These are phyloP conservation scores for Setipinna tenuifilis DNA, from an alignment of 2,797 vertebrate species.

Conservation along the genomic window DNA sequence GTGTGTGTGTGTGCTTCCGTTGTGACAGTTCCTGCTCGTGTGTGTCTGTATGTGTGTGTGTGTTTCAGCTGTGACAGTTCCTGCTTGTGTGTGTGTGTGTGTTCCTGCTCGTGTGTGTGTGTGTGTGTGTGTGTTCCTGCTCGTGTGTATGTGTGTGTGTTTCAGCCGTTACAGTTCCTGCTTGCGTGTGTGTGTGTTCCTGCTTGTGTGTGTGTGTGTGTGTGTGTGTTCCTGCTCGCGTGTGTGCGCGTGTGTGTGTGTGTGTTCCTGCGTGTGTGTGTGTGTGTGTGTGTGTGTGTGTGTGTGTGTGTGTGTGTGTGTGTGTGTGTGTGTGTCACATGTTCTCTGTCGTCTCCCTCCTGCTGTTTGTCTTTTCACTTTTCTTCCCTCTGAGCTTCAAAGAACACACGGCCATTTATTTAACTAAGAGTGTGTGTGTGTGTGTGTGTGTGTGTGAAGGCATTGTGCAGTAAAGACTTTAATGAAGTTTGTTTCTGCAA, in stretches of 20 bases:
- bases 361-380: too few relatives aligned
- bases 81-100: not conserved
- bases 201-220: not conserved
- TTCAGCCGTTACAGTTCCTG: constrained; percentile 34
- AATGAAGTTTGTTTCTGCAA: not conserved
- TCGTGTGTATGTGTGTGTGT: constrained; percentile 2
- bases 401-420: too few relatives aligned
- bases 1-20: too few relatives aligned
- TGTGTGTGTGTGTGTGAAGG: constrained; percentile 18
- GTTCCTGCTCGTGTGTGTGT: not conserved
- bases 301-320: too few relatives aligned
- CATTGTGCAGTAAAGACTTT: too few relatives aligned
- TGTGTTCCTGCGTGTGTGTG: constrained; percentile 35
- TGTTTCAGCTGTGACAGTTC: not conserved
- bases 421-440: not conserved
- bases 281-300: constrained; percentile 16
- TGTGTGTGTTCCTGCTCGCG: too few relatives aligned
- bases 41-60: too few relatives aligned
- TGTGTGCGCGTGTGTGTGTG: constrained; percentile 19
- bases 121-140: not conserved
- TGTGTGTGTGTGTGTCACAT: too few relatives aligned
- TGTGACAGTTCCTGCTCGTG: too few relatives aligned
- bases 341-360: too few relatives aligned
- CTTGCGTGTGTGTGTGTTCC: too few relatives aligned
- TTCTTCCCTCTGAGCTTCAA: too few relatives aligned